Evolutionary conservation across 92 coral and sea anemone genomes (phyloP), one percentile per base, ranked within the genome.

Genomic region (Palythoa caribaeorum): DNA sequence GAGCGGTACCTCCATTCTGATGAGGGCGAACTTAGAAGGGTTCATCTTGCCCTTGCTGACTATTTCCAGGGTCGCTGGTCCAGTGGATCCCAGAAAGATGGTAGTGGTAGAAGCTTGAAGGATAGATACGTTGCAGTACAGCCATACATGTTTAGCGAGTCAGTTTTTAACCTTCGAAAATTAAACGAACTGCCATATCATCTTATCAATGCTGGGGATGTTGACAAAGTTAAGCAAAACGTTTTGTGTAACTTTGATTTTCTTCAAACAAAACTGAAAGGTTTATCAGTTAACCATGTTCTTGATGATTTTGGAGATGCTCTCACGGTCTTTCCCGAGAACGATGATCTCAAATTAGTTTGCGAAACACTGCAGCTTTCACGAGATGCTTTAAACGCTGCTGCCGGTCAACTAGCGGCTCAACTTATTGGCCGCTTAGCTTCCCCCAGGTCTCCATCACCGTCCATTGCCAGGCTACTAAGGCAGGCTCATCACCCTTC

Each of bases 341-440:
- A 94, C 78, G 90, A 89, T 76, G 99, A 97, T 92, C 60, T 97
- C 17, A 92, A 92, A 71, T 92, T 94, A 77, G 94, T 97, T 60
- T 85, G 89, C 19, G 99, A 97, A 71, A 96, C 98, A 15, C 84
- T 97, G 78, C 96, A 95, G 86, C 89, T 97, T 80, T 97, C 99
- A 66, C 92, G 94, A 76, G 99, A 97, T 74, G 99, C 99, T 11
- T 92, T 97, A 44, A 89, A 89, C 76, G 83, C 92, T 76, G 94
- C 95, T 76, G 87, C 97, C 35, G 91, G 94, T 85, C 98, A 97
- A 87, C 78, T 97, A 16, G 91, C 99, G 71, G 96, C 99, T 37
- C 99, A 97, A 80, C 92, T 97, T 73, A 97, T 97, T 38, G 99
- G 99, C 63, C 99, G 99, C 54, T 91, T 97, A 36, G 89, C 97